Evolutionary conservation across 2,113 vertebrate genomes (phyloP).

Genomic region (Paralichthys olivaceus): DNA sequence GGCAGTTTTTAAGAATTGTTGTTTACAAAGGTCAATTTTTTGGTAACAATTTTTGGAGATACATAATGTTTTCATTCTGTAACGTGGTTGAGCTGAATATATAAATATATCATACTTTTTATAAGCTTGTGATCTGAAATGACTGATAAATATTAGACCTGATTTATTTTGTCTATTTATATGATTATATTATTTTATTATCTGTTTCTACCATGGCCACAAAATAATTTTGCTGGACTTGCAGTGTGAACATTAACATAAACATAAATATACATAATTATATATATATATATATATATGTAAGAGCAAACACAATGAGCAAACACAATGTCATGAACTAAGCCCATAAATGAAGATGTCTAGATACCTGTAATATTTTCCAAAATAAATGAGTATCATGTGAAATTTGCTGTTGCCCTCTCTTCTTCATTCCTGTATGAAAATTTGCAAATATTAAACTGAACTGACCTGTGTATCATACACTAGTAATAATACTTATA

Average conservation of each 20-base stretch:
- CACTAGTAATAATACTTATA: background rate
- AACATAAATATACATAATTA: too few relatives aligned
- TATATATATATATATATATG: background rate
- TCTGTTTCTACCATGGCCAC: background rate
- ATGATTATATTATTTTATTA: constrained; percentile 4
- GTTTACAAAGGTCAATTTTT: constrained; percentile 11
- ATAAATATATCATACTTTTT: background rate
- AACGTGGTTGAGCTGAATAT: background rate
- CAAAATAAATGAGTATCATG: background rate
- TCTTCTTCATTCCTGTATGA: background rate
- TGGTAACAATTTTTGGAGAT: background rate
- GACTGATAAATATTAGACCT: background rate
- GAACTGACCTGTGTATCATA: background rate
- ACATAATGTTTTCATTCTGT: background rate
- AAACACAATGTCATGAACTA: background rate
- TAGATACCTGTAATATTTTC: background rate
- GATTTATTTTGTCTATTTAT: constrained; percentile 23
- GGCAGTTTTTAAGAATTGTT: background rate
- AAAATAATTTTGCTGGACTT: constrained; percentile 7
- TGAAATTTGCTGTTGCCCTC: background rate
- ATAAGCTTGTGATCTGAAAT: constrained; percentile 15
- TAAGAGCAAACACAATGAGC: background rate
- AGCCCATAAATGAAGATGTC: background rate
- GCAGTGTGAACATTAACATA: background rate
- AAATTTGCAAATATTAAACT: background rate